Base-by-base conservation (phyloP, 1,140 invertebrate genomes). In the Plectrocnemia conspersa region DNA sequence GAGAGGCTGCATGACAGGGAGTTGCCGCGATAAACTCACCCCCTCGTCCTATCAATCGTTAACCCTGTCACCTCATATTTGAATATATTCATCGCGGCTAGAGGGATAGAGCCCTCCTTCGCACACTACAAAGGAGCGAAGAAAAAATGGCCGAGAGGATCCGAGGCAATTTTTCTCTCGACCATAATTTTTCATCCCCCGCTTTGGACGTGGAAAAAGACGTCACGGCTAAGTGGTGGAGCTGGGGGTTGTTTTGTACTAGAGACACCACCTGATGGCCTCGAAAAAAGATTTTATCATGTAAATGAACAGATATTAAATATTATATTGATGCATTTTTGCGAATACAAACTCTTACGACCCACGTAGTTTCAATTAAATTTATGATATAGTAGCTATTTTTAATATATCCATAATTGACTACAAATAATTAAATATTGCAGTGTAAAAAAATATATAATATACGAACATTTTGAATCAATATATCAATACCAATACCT, bases 61-160 rank as follows among this genome's bases (percentile, higher is more conserved):
- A 59, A 48, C 58, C 58, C 58, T 56, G 58, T 59, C 58, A 52
- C 58, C 58, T 59, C 53, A 38, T 59, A 59, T 59, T 59, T 59
- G 58, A 59, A 59, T 59, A 59, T 59, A 59, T 59, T 55, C 58
- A 59, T 59, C 46, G 44, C 52, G 44, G 19, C 29, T n/a, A 18
- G 46, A 36, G 32, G 46, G 46, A 48, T 35, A 29, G 22, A 24
- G 9, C 32, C 21, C 58, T 15, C 46, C 36, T 25, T 10, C 13
- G 32, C 52, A 53, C n/a, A n/a, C n/a, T n/a, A n/a, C 52, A 45
- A 47, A 50, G 52, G 52, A 27, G 46, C 16, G 41, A 25, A 40
- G 23, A 49, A 54, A 58, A 52, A 33, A 44, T 35, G 42, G 53
- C 42, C 27, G 33, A 55, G 44, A 47, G 44, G 45, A 41, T 42